Conservation (phyloP, 2,797 vertebrate species). For the Ciconia nigra region DNA sequence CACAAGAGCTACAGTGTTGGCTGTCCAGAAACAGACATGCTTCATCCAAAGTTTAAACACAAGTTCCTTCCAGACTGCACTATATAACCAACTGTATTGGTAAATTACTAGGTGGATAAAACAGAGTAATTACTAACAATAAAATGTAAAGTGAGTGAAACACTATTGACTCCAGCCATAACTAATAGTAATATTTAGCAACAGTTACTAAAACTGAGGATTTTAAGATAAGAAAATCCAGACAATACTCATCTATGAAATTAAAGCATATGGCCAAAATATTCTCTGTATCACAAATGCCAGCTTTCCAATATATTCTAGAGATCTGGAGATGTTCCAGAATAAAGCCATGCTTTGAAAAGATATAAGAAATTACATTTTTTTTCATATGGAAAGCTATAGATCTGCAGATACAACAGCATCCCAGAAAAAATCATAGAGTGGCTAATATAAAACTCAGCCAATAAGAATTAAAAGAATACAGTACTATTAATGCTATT, state of each 20-base stretch:
- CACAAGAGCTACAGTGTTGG: neutral
- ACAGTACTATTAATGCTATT: neutral
- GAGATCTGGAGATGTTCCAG: neutral
- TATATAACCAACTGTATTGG: neutral
- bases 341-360: neutral
- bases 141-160: neutral
- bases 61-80: neutral
- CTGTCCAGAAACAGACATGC: neutral
- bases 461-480: neutral
- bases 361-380: accelerated
- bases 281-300: neutral
- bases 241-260: neutral
- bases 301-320: neutral
- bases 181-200: neutral
- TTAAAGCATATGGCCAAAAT: neutral
- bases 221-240: neutral
- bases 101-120: neutral
- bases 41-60: neutral
- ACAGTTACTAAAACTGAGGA: neutral
- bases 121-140: neutral
- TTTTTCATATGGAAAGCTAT: neutral
- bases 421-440: neutral
- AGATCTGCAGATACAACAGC: neutral
- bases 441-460: neutral
- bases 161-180: neutral